phyloP scores from a whole-genome alignment of 1,140 invertebrate species.

The Tribolium madens region DNA sequence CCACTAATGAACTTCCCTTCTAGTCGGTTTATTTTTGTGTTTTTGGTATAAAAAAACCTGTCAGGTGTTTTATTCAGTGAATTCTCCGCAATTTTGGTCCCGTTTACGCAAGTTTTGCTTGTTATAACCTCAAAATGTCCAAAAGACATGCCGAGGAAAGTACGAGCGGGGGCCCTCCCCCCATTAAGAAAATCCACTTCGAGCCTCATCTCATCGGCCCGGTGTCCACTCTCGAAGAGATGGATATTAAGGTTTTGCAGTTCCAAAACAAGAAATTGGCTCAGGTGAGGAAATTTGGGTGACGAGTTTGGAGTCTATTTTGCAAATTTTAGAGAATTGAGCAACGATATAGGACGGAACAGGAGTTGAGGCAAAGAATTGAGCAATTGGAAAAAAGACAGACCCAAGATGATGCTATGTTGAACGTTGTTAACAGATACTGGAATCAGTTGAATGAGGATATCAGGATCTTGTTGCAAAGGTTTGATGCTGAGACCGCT shows the following conservation, averaged over 20 bases:
- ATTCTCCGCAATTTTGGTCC: too few species aligned
- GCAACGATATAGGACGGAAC: conserved; percentile 89
- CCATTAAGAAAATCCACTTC: conserved; percentile 93
- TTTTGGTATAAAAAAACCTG: too few species aligned
- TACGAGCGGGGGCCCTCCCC: conserved; percentile 71
- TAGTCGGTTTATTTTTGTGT: too few species aligned
- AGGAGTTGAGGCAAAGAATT: conserved; percentile 90
- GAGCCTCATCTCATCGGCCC: conserved; percentile 93
- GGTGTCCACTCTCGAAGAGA: conserved; percentile 94
- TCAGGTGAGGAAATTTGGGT: conserved; percentile 70
- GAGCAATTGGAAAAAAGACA: conserved; percentile 97
- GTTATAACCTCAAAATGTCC: conserved; percentile 57
- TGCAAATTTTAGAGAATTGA: conserved; percentile 80
- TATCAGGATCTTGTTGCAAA: conserved; percentile 90
- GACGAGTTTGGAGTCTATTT: conserved; percentile 30
- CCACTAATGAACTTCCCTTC: too few species aligned
- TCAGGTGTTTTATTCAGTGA: too few species aligned
- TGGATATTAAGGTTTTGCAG: conserved; percentile 96
- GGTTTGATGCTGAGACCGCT: conserved; percentile 97
- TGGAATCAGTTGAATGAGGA: conserved; percentile 99
- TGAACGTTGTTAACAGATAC: conserved; percentile 98
- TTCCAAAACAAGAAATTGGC: conserved; percentile 98
- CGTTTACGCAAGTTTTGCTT: background rate
- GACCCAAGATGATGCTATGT: conserved; percentile 96
- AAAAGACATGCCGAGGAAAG: conserved; percentile 63